A percentile compares a stretch with the other conserved stretches of the same genome.
Evolutionary conservation across 2,888 invertebrate genomes (phyloP).

Genomic region (Nemotelus pantherinus): DNA sequence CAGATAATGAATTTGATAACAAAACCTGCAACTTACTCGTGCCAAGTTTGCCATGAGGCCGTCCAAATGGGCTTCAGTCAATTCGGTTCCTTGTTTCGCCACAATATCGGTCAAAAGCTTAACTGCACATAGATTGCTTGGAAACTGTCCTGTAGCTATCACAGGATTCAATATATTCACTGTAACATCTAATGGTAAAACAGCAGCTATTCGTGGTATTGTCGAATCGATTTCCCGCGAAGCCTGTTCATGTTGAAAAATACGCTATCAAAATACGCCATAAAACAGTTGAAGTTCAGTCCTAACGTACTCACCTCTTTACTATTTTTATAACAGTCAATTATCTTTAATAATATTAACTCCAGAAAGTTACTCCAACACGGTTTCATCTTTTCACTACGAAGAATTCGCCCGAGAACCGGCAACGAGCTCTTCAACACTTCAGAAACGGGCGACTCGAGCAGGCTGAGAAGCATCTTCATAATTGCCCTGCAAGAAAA

Average conservation of each 20-base stretch:
- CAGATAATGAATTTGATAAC: neutral
- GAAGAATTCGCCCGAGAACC: slow-evolving; percentile 85
- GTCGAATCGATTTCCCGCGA: slow-evolving; percentile 88
- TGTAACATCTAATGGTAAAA: slow-evolving; percentile 82
- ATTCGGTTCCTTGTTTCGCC: slow-evolving; percentile 77
- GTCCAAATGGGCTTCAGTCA: slow-evolving; percentile 78
- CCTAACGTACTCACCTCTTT: slow-evolving; percentile 68
- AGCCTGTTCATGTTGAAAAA: slow-evolving; percentile 66
- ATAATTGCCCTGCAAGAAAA: slow-evolving; percentile 70
- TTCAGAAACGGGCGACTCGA: slow-evolving; percentile 68
- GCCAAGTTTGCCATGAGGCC: slow-evolving; percentile 89
- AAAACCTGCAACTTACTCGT: slow-evolving; percentile 68
- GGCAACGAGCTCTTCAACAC: slow-evolving; percentile 81
- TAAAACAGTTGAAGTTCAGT: neutral
- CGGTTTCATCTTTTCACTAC: slow-evolving; percentile 77
- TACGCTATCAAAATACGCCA: slow-evolving; percentile 9
- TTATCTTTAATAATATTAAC: slow-evolving; percentile 86
- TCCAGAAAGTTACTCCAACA: slow-evolving; percentile 91
- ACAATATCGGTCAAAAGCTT: slow-evolving; percentile 90
- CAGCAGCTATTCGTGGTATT: slow-evolving; percentile 76
- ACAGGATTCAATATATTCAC: slow-evolving; percentile 78
- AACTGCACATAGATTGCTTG: slow-evolving; percentile 89
- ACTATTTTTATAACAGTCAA: slow-evolving; percentile 83
- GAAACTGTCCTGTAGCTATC: slow-evolving; percentile 87
- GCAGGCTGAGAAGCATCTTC: slow-evolving; percentile 79